Evolutionary conservation across 2,888 invertebrate species (phyloP), one percentile per base, ranked within the genome.

Genomic region (Subacronicta megacephala): DNA sequence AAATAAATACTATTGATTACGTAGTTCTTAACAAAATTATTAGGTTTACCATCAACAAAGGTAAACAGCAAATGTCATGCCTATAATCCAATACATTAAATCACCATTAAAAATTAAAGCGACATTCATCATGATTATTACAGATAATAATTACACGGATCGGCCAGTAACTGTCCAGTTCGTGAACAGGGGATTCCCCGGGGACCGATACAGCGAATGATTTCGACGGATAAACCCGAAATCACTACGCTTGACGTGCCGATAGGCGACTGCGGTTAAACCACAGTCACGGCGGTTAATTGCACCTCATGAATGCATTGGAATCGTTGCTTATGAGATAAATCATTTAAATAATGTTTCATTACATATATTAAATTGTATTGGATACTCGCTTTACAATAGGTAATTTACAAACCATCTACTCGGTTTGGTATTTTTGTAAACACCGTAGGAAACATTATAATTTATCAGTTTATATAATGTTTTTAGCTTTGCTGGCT

Each of bases 221-320:
- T 72, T 59, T 61, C 20, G 41, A 7, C 7, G 13, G 54, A 51
- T 68, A 49, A 61, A 72, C 55, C 62, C 47, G 23, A 55, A 51
- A 61, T 68, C 68, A 29, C 38, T 67, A 47, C 23, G 36, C 29
- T 54, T 42, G 33, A 29, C 18, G 6, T 7, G 35, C 33, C 23
- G 50, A 50, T 72, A 15, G 53, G 42, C 45, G 52, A 60, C 60
- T 72, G 68, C 23, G 73, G 61, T 44, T n/a, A 35, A 29, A 71
- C 65, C 72, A 23, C 72, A 51, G 46, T 26, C 26, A 16, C 31
- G 29, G 7, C 2, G 17, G 26, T 15, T 64, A 49, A 56, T 55
- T 52, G 37, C 38, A n/a, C 40, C 36, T 51, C 58, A 40, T 38
- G 38, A 51, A 37, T 65, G 15, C 3, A 29, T n/a, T n/a, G n/a